phyloP scores from a whole-genome alignment of 2,113 vertebrate genomes.

The Passer domesticus region DNA sequence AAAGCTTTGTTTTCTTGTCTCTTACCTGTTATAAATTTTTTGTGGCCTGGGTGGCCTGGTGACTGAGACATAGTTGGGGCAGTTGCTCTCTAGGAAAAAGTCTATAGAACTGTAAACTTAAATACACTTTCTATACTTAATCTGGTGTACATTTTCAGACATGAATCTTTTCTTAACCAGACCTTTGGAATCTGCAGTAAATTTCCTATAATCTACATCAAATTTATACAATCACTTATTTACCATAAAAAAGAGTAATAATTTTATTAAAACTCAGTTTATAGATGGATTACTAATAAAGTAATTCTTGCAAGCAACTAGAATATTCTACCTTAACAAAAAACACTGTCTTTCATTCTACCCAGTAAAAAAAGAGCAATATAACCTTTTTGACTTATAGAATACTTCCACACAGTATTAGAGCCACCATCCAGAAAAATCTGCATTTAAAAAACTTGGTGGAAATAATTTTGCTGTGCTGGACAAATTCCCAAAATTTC shows the following conservation, averaged over 20 bases:
- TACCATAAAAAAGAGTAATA: not conserved
- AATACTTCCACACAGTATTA: not conserved
- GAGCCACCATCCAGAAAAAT: not conserved
- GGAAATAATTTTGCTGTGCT: not conserved
- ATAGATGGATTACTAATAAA: not conserved
- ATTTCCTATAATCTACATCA: not conserved
- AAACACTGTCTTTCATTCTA: not conserved
- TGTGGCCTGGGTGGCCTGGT: not conserved
- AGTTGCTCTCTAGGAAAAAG: not conserved
- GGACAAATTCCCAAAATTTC: not conserved
- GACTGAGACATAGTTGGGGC: not conserved
- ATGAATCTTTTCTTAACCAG: not conserved
- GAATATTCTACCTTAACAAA: not conserved
- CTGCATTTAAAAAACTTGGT: not conserved
- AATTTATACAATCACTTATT: not conserved
- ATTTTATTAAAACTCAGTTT: not conserved
- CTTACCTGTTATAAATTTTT: not conserved
- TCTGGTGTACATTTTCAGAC: not conserved
- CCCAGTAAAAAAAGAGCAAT: not conserved
- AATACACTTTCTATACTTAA: not conserved
- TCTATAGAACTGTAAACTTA: not conserved
- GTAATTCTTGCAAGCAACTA: not conserved
- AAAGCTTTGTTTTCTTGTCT: not conserved
- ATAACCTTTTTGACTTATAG: not conserved
- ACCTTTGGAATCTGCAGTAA: not conserved